These are phyloP conservation scores for Callithrix jacchus DNA, from an alignment of 2,113 vertebrate genomes.

Conservation along the genomic window DNA sequence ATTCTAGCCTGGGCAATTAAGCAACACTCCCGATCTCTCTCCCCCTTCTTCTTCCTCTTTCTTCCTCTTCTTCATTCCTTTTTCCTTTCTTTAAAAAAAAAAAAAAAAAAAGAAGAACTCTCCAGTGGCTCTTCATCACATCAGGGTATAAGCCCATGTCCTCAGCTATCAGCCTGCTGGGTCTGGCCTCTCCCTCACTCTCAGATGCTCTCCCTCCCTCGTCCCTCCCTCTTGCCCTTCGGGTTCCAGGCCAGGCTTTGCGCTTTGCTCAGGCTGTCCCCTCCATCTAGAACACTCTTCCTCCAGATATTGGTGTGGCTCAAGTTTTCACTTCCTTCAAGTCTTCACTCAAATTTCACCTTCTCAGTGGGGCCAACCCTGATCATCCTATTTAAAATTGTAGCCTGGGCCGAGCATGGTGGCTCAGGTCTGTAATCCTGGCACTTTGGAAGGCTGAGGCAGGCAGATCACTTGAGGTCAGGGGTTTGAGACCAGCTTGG, in stretches of 20 bases:
- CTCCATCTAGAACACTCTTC: background rate
- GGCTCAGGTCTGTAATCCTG: background rate
- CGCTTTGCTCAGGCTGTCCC: background rate
- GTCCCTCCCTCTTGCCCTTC: background rate
- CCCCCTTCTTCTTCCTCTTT: too few relatives aligned
- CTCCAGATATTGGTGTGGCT: background rate
- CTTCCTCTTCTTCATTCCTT: too few relatives aligned
- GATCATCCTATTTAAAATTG: background rate
- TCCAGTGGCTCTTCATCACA: background rate
- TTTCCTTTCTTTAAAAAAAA: too few relatives aligned
- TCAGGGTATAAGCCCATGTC: background rate
- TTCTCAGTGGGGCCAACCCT: too few relatives aligned
- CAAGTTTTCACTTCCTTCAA: background rate
- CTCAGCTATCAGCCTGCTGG: too few relatives aligned
- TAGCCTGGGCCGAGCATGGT: background rate
- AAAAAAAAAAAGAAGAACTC: too few relatives aligned
- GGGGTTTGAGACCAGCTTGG: background rate
- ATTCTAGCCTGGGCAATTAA: too few relatives aligned
- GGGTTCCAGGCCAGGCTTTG: background rate
- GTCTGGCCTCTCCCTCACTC: too few relatives aligned
- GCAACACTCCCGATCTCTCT: too few relatives aligned
- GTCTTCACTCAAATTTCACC: background rate
- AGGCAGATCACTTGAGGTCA: background rate
- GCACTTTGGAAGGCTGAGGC: too few relatives aligned
- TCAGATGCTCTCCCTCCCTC: background rate